phyloP scores from a whole-genome alignment of 2,113 vertebrate genomes.

The Eonycteris spelaea region DNA sequence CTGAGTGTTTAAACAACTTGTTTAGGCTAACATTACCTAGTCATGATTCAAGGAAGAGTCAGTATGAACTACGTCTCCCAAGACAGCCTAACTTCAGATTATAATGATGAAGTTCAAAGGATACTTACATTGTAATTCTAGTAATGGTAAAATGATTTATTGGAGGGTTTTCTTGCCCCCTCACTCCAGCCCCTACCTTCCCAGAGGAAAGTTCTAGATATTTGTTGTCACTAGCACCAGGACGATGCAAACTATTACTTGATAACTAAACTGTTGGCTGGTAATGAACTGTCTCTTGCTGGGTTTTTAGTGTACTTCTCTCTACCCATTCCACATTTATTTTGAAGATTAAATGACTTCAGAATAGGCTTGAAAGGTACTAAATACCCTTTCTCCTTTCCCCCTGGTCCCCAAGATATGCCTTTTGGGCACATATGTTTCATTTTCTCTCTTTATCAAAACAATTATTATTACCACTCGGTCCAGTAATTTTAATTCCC shows the following conservation, averaged over 20 bases:
- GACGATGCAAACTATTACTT: not conserved
- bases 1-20: not conserved
- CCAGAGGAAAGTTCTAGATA: not conserved
- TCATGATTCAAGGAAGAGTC: not conserved
- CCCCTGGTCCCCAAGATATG: constrained; percentile 8
- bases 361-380: not conserved
- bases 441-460: constrained; percentile 55
- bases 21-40: not conserved
- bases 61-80: not conserved
- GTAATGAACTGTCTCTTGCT: not conserved
- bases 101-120: not conserved
- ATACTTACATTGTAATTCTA: not conserved
- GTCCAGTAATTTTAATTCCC: constrained; percentile 52
- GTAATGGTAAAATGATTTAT: not conserved
- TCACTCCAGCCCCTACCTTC: not conserved
- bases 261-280: not conserved
- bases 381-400: not conserved
- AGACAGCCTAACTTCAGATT: not conserved
- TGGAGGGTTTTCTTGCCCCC: not conserved
- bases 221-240: not conserved
- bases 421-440: constrained; percentile 73
- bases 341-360: not conserved
- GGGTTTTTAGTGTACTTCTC: constrained; percentile 1
- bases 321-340: not conserved
- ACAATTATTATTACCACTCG: constrained; percentile 60